Evolutionary conservation across 2,888 invertebrate genomes (phyloP), one percentile per base, ranked within the genome.

Genomic region (Protophormia terraenovae): DNA sequence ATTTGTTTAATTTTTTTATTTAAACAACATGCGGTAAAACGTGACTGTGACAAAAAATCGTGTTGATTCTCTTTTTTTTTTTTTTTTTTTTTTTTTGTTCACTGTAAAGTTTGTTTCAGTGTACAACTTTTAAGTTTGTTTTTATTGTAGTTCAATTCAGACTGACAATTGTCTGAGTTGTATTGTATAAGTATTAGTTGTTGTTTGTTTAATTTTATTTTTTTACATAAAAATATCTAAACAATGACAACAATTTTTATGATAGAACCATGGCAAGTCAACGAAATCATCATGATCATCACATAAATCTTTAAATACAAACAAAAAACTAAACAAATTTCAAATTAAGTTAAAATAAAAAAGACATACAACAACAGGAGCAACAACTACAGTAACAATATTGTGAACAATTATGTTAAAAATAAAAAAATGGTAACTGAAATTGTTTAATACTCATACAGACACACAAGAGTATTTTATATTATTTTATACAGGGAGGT

Each of bases 1-100:
- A 64, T 66, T 55, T 72, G 16, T 27, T 66, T 72, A 16, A 19
- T 76, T 41, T 66, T 32, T 45, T 55, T 47, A 29, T 16, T 14
- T 45, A 14, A 85, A 78, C 78, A 84, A 84, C 77, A 86, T 84
- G 78, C 79, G 50, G 66, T 58, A 82, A 86, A 86, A 82, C 86
- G 87, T 87, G 87, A 86, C 87, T 86, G 67, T 77, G 83, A 71
- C 82, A 76, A 75, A 83, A 79, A 87, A 84, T 87, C 87, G 87
- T 87, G 87, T 86, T 73, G 82, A 71, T 73, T n/a, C n/a, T n/a
- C n/a, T n/a, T n/a, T n/a, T n/a, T n/a, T n/a, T n/a, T n/a, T n/a
- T n/a, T n/a, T n/a, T n/a, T n/a, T n/a, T n/a, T n/a, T n/a, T n/a
- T 84, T 86, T 78, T 78, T 19, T 55, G n/a, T 66, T 19, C 22